Conservation (phyloP, 2,888 invertebrate genomes). For the Psylliodes chrysocephalus region DNA sequence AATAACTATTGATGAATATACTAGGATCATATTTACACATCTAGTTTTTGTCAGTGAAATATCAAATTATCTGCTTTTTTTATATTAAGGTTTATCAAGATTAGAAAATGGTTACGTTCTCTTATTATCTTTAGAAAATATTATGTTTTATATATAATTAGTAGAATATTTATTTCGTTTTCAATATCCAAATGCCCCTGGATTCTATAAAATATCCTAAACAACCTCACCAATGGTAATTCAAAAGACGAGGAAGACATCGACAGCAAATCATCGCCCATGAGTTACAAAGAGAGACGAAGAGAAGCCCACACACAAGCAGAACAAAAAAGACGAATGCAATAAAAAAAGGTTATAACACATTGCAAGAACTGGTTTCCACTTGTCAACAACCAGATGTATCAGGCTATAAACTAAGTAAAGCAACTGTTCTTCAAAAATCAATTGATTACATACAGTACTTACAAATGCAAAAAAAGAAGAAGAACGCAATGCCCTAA, state of each 20-base stretch:
- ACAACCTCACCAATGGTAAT: slow-evolving; percentile 3
- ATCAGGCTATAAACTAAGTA: slow-evolving; percentile 91
- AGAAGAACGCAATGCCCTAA: slow-evolving; percentile 91
- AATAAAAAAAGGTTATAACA: slow-evolving; percentile 96
- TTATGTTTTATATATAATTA: slow-evolving; percentile 6
- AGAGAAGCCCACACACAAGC: slow-evolving; percentile 96
- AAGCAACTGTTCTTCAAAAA: slow-evolving; percentile 94
- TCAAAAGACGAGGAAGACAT: slow-evolving; percentile 71
- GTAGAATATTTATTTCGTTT: not conserved
- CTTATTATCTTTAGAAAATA: slow-evolving; percentile 9
- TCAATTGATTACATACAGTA: slow-evolving; percentile 95
- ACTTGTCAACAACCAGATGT: slow-evolving; percentile 93
- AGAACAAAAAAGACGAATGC: slow-evolving; percentile 97
- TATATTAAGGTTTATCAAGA: slow-evolving; percentile 16
- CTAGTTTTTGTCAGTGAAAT: no score
- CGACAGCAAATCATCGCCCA: slow-evolving; percentile 70
- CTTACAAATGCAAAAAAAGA: slow-evolving; percentile 88
- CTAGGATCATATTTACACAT: no score
- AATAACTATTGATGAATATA: no score
- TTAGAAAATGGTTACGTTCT: slow-evolving; percentile 12
- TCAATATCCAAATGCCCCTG: slow-evolving; percentile 26
- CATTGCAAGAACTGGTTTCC: slow-evolving; percentile 91
- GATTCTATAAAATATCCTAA: slow-evolving; percentile 30
- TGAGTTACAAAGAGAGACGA: slow-evolving; percentile 92
- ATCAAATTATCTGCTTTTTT: no score